A percentile compares a stretch with the other conserved stretches of the same genome.
Evolutionary conservation across 2,888 invertebrate species (phyloP).

Genomic region (Axea sp.): DNA sequence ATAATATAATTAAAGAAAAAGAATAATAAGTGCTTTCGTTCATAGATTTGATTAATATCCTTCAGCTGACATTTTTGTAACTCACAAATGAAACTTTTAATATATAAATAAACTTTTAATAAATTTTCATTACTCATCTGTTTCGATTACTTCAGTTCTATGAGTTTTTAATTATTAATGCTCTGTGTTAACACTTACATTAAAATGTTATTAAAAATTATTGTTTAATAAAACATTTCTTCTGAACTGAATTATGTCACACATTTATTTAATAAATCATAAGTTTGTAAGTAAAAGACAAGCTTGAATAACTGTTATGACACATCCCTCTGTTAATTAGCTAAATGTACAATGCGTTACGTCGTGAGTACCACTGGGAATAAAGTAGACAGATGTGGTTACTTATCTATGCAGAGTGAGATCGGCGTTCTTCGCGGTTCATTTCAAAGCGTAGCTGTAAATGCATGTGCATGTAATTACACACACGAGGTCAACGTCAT

Average conservation of each 20-base stretch:
- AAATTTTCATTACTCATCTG: no score
- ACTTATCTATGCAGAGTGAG: slow-evolving; percentile 24
- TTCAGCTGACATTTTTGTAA: no score
- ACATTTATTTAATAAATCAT: slow-evolving; percentile 4
- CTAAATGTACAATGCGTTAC: slow-evolving; percentile 6
- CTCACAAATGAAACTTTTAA: no score
- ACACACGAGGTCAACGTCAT: slow-evolving; percentile 29
- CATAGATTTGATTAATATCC: no score
- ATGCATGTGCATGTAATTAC: slow-evolving; percentile 41
- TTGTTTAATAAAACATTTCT: no score
- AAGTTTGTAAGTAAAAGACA: not conserved
- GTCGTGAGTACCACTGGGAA: slow-evolving; percentile 19
- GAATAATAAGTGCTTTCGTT: no score
- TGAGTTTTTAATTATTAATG: no score
- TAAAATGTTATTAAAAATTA: no score
- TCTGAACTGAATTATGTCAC: not conserved
- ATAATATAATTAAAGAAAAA: no score
- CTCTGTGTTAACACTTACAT: no score
- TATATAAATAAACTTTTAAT: no score
- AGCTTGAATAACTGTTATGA: slow-evolving; percentile 3
- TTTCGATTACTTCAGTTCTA: no score
- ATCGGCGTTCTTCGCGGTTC: slow-evolving; percentile 22
- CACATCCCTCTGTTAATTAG: slow-evolving; percentile 16
- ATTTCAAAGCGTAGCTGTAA: slow-evolving; percentile 38
- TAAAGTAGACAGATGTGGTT: slow-evolving; percentile 34